Evolutionary conservation across 1,140 invertebrate genomes (phyloP).

Genomic region (Pachyrhynchus sulphureomaculatus): DNA sequence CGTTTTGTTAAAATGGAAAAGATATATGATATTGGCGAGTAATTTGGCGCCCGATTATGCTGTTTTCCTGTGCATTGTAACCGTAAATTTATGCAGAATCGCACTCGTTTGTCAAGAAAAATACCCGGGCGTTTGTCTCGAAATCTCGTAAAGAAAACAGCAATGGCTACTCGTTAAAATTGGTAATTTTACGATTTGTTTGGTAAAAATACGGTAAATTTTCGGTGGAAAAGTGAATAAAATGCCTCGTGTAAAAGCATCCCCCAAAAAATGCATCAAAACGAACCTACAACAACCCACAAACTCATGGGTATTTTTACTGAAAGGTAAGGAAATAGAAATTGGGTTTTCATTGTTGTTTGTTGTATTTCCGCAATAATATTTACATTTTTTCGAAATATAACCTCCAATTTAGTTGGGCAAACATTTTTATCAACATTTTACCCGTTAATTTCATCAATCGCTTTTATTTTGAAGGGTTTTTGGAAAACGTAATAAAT

Average conservation of each 20-base stretch:
- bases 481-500: not conserved
- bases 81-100: conserved; percentile 20
- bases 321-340: conserved; percentile 58
- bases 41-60: not conserved
- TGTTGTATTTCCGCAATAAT: not conserved
- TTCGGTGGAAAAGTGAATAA: not conserved
- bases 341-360: conserved; percentile 15
- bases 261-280: conserved; percentile 60
- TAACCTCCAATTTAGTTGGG: not conserved
- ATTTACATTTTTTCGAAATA: not conserved
- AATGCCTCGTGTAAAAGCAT: conserved; percentile 59
- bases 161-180: not conserved
- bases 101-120: conserved; percentile 10
- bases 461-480: too few relatives aligned
- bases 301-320: conserved; percentile 66
- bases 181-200: not conserved
- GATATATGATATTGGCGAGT: not conserved
- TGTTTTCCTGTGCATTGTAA: conserved; percentile 16
- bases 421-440: not conserved
- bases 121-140: not conserved
- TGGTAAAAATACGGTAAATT: too few relatives aligned
- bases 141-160: not conserved
- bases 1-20: not conserved
- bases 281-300: conserved; percentile 48
- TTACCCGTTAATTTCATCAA: not conserved